Evolutionary conservation across 2,888 invertebrate genomes (phyloP).

Genomic region (Troides aeacus): DNA sequence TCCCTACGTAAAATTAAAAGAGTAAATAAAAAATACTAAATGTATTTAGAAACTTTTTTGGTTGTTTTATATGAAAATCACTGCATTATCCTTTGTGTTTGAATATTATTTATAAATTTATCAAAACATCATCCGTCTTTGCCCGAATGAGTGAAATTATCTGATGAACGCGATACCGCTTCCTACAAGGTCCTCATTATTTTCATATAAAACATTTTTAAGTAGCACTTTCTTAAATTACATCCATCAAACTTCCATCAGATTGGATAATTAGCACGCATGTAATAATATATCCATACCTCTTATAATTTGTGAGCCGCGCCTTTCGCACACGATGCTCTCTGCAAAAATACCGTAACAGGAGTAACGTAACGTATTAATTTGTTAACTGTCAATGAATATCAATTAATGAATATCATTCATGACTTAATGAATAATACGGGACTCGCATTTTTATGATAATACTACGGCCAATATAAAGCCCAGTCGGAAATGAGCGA

Average conservation of each 20-base stretch:
- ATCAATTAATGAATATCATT: constrained; percentile 21
- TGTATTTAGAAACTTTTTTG: too few relatives aligned
- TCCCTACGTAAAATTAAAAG: too few relatives aligned
- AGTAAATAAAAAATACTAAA: too few relatives aligned
- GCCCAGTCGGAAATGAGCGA: constrained; percentile 5
- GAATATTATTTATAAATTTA: neutral
- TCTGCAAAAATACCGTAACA: constrained; percentile 15
- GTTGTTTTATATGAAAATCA: too few relatives aligned
- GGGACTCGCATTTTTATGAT: constrained; percentile 28
- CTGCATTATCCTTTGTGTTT: neutral
- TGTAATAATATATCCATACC: constrained; percentile 58
- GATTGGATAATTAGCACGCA: constrained; percentile 67
- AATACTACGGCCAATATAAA: constrained; percentile 23
- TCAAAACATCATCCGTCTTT: neutral
- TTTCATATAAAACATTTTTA: constrained; percentile 55
- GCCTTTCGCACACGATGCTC: constrained; percentile 46
- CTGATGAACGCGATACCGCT: constrained; percentile 1
- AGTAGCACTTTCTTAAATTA: constrained; percentile 60
- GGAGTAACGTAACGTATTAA: constrained; percentile 18
- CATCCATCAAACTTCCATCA: constrained; percentile 60
- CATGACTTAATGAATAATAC: constrained; percentile 26
- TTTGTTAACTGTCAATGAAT: constrained; percentile 24
- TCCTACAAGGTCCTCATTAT: constrained; percentile 49
- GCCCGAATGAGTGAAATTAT: neutral
- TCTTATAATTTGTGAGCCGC: constrained; percentile 50